Evolutionary conservation across 2,797 vertebrate species (phyloP), one percentile per base, ranked within the genome.

Genomic region (Acridotheres tristis): DNA sequence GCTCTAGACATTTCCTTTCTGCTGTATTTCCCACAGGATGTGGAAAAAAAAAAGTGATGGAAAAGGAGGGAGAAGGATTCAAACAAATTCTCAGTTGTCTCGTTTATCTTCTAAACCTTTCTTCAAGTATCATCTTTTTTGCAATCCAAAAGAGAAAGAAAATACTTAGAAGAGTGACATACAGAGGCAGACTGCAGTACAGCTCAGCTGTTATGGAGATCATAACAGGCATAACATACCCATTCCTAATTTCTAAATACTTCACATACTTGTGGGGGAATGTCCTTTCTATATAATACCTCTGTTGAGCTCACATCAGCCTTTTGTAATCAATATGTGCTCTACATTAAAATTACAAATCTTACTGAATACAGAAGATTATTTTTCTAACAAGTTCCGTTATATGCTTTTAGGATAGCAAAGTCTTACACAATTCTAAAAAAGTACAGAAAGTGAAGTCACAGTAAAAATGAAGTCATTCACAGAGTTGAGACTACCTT

Each of bases 401-500:
- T 34, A 69, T 3, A 27, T 79, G 16, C 32, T 80, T 84, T 54
- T 62, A 57, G 3, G 9, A 61, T 12, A 84, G 38, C 48, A 89
- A 29, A 84, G 48, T 58, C 58, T 73, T 86, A 84, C 58, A 71
- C 34, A 93, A 82, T 72, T 77, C 69, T 92, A 69, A 91, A 94
- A 91, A 94, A 68, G 78, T 36, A 80, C 32, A 93, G 53, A 75
- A 91, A 75, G 34, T 26, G 47, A 95, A 90, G 50, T n/a, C n/a
- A 77, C 29, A 48, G 40, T 85, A 78, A 93, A 96, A 94, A 94
- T 38, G 43, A 93, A 96, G 63, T 87, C 6, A 88, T 92, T 95
- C 79, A 93, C 71, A 85, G 81, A 95, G 55, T 7, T 61, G 65
- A 78, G 53, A 71, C 76, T 86, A 94, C 40, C 9, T 66, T 62